A percentile compares a stretch with the other conserved stretches of the same genome.
Conservation (phyloP, 2,888 invertebrate species). For the Timema podura region DNA sequence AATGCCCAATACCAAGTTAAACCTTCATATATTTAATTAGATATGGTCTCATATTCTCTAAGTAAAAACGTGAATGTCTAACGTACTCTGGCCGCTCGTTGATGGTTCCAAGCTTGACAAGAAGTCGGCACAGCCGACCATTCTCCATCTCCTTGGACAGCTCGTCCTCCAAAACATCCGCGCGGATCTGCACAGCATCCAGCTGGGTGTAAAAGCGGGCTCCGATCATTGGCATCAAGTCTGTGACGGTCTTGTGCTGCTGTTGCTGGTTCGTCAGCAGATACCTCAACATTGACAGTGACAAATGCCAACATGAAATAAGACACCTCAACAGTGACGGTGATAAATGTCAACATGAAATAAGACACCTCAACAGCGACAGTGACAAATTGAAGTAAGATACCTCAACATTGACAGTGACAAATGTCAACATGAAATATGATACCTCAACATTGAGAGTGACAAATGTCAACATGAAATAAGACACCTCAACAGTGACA, state of each 20-base stretch:
- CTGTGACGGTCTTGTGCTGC: conserved; percentile 76
- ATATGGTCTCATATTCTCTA: no score
- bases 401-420: conserved; percentile 67
- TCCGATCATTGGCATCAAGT: conserved; percentile 99
- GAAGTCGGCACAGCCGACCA: conserved; percentile 83
- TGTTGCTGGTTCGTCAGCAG: conserved; percentile 59
- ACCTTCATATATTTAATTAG: no score
- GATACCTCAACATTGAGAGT: no score
- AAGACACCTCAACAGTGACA: no score
- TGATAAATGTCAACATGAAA: conserved; percentile 27
- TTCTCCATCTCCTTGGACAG: conserved; percentile 92
- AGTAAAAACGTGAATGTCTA: no score
- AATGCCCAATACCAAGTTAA: no score
- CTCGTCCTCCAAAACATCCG: conserved; percentile 87
- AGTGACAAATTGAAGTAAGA: no score
- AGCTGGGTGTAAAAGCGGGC: conserved; percentile 95
- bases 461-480: no score
- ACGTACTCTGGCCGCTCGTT: conserved; percentile 93
- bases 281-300: conserved; percentile 69
- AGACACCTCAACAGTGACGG: conserved; percentile 9
- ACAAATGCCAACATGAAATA: conserved; percentile 22
- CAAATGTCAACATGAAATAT: no score
- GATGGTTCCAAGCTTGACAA: conserved; percentile 89
- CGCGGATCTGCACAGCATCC: conserved; percentile 81
- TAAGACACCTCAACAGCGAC: no score